Conservation (phyloP, 1,140 invertebrate genomes). For the Pteromalus puparum region DNA sequence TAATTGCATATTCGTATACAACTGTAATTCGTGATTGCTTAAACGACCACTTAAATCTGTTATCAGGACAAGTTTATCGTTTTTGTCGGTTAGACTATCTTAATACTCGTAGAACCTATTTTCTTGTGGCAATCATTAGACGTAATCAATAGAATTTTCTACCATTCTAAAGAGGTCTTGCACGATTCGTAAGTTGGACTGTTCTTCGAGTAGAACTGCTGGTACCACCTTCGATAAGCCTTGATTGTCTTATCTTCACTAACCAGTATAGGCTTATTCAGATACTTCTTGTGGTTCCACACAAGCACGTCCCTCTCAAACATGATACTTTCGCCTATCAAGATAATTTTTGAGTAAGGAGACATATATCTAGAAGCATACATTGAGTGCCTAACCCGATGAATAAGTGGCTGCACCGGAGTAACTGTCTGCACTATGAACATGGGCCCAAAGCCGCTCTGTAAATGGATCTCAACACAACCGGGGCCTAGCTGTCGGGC, state of each 20-base stretch:
- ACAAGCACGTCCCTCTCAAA: constrained; percentile 90
- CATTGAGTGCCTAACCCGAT: constrained; percentile 86
- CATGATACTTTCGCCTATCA: constrained; percentile 86
- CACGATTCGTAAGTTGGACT: constrained; percentile 79
- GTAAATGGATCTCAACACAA: constrained; percentile 83
- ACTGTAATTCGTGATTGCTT: no score
- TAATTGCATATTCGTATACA: no score
- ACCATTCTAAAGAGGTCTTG: constrained; percentile 65
- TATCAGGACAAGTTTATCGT: no score
- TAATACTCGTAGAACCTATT: no score
- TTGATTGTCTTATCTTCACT: constrained; percentile 85
- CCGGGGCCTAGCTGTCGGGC: constrained; percentile 87
- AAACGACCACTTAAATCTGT: no score
- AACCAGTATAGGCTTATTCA: constrained; percentile 83
- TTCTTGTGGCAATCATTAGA: no score
- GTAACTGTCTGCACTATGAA: constrained; percentile 87
- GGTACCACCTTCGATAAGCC: constrained; percentile 87
- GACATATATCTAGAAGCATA: constrained; percentile 79
- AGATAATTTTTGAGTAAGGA: constrained; percentile 81
- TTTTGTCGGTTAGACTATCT: no score
- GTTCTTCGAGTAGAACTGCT: constrained; percentile 90
- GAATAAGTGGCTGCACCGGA: constrained; percentile 86
- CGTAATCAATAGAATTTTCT: background rate
- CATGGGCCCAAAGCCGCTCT: constrained; percentile 78
- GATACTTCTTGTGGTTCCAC: constrained; percentile 92